A percentile compares a stretch with the other conserved stretches of the same genome.
Evolutionary conservation across 2,888 invertebrate genomes (phyloP).

Genomic region (Trachelus troglodyta): DNA sequence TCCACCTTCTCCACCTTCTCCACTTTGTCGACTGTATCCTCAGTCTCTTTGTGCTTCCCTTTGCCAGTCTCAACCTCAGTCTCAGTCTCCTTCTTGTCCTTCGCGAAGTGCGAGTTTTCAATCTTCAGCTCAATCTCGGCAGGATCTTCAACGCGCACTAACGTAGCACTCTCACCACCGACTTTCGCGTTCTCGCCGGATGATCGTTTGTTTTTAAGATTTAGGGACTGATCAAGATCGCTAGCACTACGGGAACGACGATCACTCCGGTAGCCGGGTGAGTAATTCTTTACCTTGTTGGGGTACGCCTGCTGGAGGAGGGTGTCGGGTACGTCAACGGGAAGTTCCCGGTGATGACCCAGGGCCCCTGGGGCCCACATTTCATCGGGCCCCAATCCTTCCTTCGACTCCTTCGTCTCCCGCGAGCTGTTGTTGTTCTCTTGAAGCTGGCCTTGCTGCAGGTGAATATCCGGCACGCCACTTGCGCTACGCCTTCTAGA

Average conservation of each 20-base stretch:
- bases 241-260: constrained; percentile 61
- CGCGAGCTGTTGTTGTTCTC: constrained; percentile 68
- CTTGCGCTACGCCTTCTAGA: constrained; percentile 83
- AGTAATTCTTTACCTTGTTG: constrained; percentile 66
- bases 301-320: constrained; percentile 65
- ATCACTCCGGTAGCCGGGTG: constrained; percentile 27
- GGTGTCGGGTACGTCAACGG: constrained; percentile 96
- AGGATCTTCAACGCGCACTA: constrained; percentile 53
- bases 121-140: constrained; percentile 21
- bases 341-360: constrained; percentile 97
- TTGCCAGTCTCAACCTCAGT: constrained; percentile 1
- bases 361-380: constrained; percentile 63
- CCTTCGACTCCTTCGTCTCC: constrained; percentile 56
- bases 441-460: constrained; percentile 74
- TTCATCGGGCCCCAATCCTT: constrained; percentile 67
- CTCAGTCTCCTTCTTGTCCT: constrained; percentile 32
- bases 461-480: constrained; percentile 84
- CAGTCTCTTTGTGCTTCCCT: background rate
- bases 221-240: constrained; percentile 54
- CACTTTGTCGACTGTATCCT: background rate
- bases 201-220: constrained; percentile 44
- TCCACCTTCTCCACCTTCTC: background rate
- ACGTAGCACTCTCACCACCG: constrained; percentile 67
- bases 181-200: constrained; percentile 39
- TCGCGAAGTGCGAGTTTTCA: background rate